phyloP scores from a whole-genome alignment of 2,113 vertebrate species.

The Podiceps cristatus region DNA sequence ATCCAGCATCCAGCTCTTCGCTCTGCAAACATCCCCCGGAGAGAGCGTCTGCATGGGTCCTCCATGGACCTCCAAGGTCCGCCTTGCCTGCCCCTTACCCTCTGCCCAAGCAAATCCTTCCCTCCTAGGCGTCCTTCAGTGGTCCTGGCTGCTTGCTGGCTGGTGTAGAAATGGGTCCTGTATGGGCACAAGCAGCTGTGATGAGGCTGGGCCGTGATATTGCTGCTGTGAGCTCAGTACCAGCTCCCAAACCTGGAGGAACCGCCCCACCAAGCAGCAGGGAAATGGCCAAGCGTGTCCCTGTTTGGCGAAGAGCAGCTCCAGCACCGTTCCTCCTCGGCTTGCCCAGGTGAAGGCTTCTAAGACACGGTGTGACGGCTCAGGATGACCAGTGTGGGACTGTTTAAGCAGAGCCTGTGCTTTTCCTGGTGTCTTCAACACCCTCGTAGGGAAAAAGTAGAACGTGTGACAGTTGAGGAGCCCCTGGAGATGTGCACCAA shows the following conservation, averaged over 20 bases:
- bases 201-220: background rate
- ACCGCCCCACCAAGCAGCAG: background rate
- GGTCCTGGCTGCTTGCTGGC: background rate
- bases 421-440: background rate
- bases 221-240: background rate
- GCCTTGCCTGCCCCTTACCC: background rate
- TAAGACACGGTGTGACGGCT: rapidly evolving
- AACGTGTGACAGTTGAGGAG: background rate
- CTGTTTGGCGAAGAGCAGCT: background rate
- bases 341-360: background rate
- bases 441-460: background rate
- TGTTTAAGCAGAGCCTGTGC: background rate
- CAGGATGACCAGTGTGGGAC: background rate
- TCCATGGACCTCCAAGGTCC: no score
- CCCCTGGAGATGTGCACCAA: background rate
- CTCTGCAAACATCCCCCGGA: background rate
- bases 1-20: background rate
- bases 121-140: no score
- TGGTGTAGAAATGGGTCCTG: background rate
- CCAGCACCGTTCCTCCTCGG: background rate
- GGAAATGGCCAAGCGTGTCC: background rate
- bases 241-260: background rate
- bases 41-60: background rate
- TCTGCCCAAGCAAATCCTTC: background rate
- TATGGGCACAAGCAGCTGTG: background rate